Evolutionary conservation across 2,113 vertebrate species (phyloP).

Genomic region (western clawed frog (Xenopus tropicalis)): DNA sequence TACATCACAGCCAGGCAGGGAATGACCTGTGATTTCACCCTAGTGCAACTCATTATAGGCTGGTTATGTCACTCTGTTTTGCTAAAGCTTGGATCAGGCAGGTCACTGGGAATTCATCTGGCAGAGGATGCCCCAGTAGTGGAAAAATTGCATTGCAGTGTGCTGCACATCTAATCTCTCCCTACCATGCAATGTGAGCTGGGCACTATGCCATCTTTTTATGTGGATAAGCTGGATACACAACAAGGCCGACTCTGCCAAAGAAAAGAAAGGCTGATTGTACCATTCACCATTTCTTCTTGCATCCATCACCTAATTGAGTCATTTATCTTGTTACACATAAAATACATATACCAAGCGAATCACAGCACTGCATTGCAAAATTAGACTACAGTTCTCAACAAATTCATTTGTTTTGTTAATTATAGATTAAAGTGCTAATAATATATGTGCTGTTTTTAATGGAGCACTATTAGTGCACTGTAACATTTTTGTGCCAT

Average conservation of each 20-base stretch:
- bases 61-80: not conserved
- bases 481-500: too few relatives aligned
- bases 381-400: too few relatives aligned
- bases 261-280: not conserved
- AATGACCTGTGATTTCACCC: conserved; percentile 2
- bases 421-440: too few relatives aligned
- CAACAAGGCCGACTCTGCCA: not conserved
- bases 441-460: too few relatives aligned
- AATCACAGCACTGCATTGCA: too few relatives aligned
- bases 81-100: not conserved
- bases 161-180: not conserved
- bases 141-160: not conserved
- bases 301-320: too few relatives aligned
- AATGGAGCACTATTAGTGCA: too few relatives aligned
- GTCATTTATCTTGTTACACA: too few relatives aligned
- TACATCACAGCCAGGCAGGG: not conserved
- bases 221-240: not conserved
- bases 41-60: not conserved
- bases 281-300: too few relatives aligned
- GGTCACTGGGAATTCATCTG: not conserved
- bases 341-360: too few relatives aligned
- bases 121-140: not conserved
- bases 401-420: too few relatives aligned
- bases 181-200: too few relatives aligned
- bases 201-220: not conserved